Evolutionary conservation across 2,888 invertebrate genomes (phyloP), one percentile per base, ranked within the genome.

Genomic region (Encarsia formosa): DNA sequence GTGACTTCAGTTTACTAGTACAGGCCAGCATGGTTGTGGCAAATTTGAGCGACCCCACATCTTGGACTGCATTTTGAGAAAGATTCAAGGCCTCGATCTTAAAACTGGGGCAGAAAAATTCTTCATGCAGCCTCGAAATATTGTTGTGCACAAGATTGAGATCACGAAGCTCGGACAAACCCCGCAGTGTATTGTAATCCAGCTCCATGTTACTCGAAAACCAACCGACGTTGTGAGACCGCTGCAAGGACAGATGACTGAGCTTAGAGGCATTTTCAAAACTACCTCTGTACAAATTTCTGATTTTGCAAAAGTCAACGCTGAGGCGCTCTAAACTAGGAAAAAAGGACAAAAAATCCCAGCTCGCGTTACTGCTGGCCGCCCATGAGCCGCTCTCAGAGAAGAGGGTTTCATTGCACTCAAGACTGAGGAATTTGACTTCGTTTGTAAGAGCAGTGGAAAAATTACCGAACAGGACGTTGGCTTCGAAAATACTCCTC

Each of bases 221-320:
- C 87, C 88, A 88, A 67, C 88, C 87, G 23, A 85, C 84, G 69
- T 88, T 88, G 69, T 85, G 86, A 16, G 88, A 88, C 41, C 86
- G n/a, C n/a, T n/a, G 80, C 60, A 91, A 75, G 24, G 83, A 81
- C 45, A 91, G 75, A 57, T 79, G 80, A 44, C 82, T 77, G 22
- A 91, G 75, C 63, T 85, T 83, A 62, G 81, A 80, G 29, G 88
- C 77, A 42, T 84, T 81, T 20, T 82, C 77, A 62, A 91, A 77
- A 42, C 85, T 84, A 34, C 84, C 83, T 24, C 83, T 81, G 4
- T 87, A 86, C 52, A 90, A 79, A 65, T 84, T 83, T 59, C 86
- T 79, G 60, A 89, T 83, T 75, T 88, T 88, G 74, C 90, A 90
- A 58, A 82, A 84, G 64, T 88, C 87, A 68, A 90, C 81, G 58